phyloP scores from a whole-genome alignment of 1,140 invertebrate genomes.

The Planococcus citri region DNA sequence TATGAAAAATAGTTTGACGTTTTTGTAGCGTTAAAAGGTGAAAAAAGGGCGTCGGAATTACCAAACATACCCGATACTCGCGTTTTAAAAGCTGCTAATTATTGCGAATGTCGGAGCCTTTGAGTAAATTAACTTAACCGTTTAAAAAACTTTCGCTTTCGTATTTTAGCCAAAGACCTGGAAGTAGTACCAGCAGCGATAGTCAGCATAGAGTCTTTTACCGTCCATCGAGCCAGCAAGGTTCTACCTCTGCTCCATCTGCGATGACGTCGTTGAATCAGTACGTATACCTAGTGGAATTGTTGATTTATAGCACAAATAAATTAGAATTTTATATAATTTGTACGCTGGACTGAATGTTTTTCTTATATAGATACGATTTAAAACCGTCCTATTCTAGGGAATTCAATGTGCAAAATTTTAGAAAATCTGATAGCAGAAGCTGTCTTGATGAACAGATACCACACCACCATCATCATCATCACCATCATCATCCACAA shows the following conservation, averaged over 20 bases:
- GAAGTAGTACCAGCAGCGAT: neutral
- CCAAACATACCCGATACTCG: neutral
- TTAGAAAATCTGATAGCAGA: constrained; percentile 13
- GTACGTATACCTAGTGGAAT: neutral
- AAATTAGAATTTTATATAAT: neutral
- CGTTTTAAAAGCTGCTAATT: neutral
- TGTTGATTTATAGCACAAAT: neutral
- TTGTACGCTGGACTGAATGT: too few species aligned
- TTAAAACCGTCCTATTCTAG: neutral
- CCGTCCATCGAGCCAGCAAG: constrained; percentile 13
- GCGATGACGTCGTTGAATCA: constrained; percentile 4
- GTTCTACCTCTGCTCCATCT: neutral
- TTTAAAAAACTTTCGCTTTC: too few species aligned
- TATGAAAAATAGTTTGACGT: neutral
- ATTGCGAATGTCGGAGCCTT: neutral
- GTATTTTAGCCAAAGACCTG: constrained; percentile 6
- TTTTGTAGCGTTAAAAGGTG: neutral
- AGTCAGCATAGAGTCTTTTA: neutral
- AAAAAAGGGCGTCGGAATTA: neutral
- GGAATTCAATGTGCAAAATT: neutral
- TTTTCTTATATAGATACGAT: neutral
- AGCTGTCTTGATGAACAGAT: neutral
- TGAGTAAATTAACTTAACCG: too few species aligned
- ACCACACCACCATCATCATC: constrained; percentile 13
- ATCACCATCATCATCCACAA: constrained; percentile 5